Percentiles rank a stretch among this genome's conserved stretches.
These are phyloP conservation scores for Parapsyche elsis DNA, from an alignment of 1,140 invertebrate species.

Conservation along the genomic window DNA sequence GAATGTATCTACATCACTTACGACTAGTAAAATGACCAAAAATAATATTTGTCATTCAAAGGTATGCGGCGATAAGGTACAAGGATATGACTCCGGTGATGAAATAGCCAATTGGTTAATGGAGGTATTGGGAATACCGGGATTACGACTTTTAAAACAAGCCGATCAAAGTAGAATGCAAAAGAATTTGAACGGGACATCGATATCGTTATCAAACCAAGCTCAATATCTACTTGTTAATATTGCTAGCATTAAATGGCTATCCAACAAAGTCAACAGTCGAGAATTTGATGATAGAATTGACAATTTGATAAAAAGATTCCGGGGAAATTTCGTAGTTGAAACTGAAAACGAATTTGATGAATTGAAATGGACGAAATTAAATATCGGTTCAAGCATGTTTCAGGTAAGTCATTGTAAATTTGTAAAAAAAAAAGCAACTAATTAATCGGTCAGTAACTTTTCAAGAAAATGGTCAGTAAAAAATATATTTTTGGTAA, in stretches of 20 bases:
- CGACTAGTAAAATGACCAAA: slow-evolving; percentile 57
- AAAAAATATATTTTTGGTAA: too few species aligned
- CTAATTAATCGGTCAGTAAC: too few species aligned
- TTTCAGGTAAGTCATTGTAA: slow-evolving; percentile 71
- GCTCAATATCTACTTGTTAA: slow-evolving; percentile 89
- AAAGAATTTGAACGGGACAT: slow-evolving; percentile 59
- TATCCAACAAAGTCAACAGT: slow-evolving; percentile 71
- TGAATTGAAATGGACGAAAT: slow-evolving; percentile 78
- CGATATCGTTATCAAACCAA: slow-evolving; percentile 85
- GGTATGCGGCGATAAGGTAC: slow-evolving; percentile 86
- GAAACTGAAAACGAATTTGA: slow-evolving; percentile 74
- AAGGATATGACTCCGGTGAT: slow-evolving; percentile 85
- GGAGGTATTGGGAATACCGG: slow-evolving; percentile 72
- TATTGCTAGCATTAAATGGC: slow-evolving; percentile 77
- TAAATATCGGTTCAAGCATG: slow-evolving; percentile 75
- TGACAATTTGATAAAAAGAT: slow-evolving; percentile 71
- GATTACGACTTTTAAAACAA: slow-evolving; percentile 78
- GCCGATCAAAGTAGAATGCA: slow-evolving; percentile 59
- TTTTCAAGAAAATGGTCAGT: too few species aligned
- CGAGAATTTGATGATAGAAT: slow-evolving; percentile 66
- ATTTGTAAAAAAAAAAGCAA: slow-evolving; percentile 19
- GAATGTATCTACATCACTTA: slow-evolving; percentile 66
- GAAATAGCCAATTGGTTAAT: slow-evolving; percentile 82
- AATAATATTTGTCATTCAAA: slow-evolving; percentile 75
- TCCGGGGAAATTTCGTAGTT: slow-evolving; percentile 77